Base-by-base conservation (phyloP, 2,888 invertebrate genomes). In the Cheilosia scutellata region DNA sequence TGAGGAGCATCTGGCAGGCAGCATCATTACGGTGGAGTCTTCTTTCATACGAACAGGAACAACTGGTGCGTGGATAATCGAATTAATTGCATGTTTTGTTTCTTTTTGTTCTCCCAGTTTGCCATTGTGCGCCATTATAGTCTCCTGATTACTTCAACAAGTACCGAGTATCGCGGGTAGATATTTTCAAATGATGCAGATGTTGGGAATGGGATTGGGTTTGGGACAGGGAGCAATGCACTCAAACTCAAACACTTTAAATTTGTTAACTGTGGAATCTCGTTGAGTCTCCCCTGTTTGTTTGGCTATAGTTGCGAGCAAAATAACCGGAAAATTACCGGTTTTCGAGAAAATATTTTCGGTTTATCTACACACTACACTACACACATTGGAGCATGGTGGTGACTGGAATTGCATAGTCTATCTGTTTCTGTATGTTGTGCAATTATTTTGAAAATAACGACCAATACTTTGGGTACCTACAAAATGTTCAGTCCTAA, bases 11-110 rank as follows among this genome's bases (percentile, higher is more conserved):
- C 82, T 82, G 71, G 65, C 29, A 65, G 33, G 53, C 66, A 53
- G 57, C 79, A 79, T 78, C 74, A 70, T 74, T 74, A 37, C 79
- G 9, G 66, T 44, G 74, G 68, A 74, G 63, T 79, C 79, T 78
- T 47, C 72, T 33, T 68, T 31, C 57, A 57, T 62, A 44, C 53
- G 51, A 75, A 80, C 63, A 75, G 75, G 51, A 75, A 80, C 63
- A 75, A 80, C 63, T 71, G 84, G 84, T 84, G 84, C 84, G 84
- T 84, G 84, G 80, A 84, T 84, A 75, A 84, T 84, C 80, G 65
- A 84, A 80, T 84, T 80, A 84, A 79, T 84, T 53, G 49, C 29
- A 66, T 27, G 13, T 33, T 70, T 49, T 57, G 1, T 51, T 11
- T 55, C n/a, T 29, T 37, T 16, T 57, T 40, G 63, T 53, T 58